Conservation (phyloP, 1,140 invertebrate genomes). For the Nasonia longicornis region DNA sequence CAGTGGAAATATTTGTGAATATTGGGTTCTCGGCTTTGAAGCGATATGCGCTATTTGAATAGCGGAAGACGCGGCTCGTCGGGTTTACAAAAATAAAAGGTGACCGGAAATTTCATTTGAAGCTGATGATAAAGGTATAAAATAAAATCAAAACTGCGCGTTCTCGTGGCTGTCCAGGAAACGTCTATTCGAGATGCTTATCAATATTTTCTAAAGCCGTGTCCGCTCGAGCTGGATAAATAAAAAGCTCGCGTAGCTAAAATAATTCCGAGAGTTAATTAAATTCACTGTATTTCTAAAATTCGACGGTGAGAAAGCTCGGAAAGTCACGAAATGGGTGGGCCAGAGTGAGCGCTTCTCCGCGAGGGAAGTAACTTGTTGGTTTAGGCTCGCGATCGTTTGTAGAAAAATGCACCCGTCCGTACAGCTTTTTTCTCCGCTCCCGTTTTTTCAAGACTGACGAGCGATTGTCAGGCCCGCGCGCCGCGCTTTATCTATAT, state of each 20-base stretch:
- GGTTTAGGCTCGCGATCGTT: constrained; percentile 24
- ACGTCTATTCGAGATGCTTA: too few relatives aligned
- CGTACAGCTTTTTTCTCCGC: not conserved
- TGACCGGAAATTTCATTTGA: too few relatives aligned
- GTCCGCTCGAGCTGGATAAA: not conserved
- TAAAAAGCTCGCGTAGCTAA: too few relatives aligned
- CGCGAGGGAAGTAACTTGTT: constrained; percentile 21
- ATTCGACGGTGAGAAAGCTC: not conserved
- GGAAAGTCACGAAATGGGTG: constrained; percentile 23
- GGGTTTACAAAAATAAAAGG: too few relatives aligned
- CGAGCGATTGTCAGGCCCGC: constrained; percentile 26
- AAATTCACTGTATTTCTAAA: constrained; percentile 17
- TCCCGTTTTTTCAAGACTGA: constrained; percentile 21
- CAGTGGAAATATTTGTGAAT: not conserved
- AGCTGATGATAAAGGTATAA: too few relatives aligned
- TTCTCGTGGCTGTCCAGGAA: too few relatives aligned
- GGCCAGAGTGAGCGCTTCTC: not conserved
- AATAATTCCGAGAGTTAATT: too few relatives aligned
- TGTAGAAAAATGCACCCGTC: not conserved
- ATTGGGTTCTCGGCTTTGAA: not conserved
- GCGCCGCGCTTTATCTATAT: constrained; percentile 29
- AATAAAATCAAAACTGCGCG: too few relatives aligned
- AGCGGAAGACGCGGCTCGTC: not conserved
- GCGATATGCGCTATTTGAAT: not conserved
- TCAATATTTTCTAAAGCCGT: not conserved